Base-by-base conservation (phyloP, 2,888 invertebrate genomes). In the Thereva unica region DNA sequence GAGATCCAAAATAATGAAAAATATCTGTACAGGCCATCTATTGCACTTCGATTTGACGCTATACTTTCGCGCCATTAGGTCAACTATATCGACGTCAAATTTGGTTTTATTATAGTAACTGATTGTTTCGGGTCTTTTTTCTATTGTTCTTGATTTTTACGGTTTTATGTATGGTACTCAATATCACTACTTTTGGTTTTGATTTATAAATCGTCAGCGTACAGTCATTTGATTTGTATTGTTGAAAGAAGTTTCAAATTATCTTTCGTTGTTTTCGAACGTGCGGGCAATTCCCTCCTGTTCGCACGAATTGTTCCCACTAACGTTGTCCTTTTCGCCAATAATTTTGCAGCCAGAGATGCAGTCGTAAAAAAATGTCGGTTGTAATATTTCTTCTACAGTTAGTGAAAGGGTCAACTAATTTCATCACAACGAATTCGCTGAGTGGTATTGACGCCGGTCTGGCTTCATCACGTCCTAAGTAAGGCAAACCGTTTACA, bases 61-160 rank as follows among this genome's bases (percentile, higher is more conserved):
- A 71, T 72, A 72, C 71, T 70, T 72, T 65, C 70, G 56, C 53
- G 72, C 70, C 71, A 73, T 72, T 69, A 72, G 71, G 65, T 72
- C 71, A 4, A 67, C 42, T 38, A 72, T 10, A 56, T 56, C 56
- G 42, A 56, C 42, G 42, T 10, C 56, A 56, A 41, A 56, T n/a
- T n/a, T n/a, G 12, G 41, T 56, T 4, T 56, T 41, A 34, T 50
- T 50, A 50, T 50, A 50, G 34, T 8, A 23, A 34, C 5, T 23
- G 23, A 12, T 34, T 5, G 9, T 50, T 50, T 50, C 9, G n/a
- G 50, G 34, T 23, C 6, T 3, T 10, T 34, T 50, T 50, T 8
- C 9, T 41, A 45, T 4, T 45, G 9, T 45, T 45, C 9, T 45
- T 12, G 10, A 45, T 45, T 45, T 3, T 45, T 9, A 45, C 5